Conservation (phyloP, 2,797 vertebrate species). For the Margarornis squamiger region DNA sequence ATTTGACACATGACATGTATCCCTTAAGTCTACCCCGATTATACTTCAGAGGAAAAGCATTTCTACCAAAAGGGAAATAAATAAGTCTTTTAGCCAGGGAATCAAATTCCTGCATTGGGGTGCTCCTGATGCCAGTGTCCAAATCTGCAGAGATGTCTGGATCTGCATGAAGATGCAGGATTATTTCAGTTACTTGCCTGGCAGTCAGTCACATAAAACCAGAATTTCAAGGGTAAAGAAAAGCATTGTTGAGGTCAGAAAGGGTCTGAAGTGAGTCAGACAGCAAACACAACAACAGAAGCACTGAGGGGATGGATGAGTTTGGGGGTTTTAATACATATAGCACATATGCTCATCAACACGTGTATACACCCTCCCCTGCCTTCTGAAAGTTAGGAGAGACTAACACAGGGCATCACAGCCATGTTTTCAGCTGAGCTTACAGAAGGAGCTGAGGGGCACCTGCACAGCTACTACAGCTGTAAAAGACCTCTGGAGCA, state of each 20-base stretch:
- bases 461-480: background rate
- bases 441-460: background rate
- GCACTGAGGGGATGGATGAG: background rate
- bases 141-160: background rate
- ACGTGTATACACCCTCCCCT: background rate
- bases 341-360: background rate
- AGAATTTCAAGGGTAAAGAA: background rate
- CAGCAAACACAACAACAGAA: background rate
- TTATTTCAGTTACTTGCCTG: background rate
- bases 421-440: background rate
- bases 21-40: background rate
- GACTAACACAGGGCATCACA: rapidly evolving
- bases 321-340: background rate
- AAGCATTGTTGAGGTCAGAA: background rate
- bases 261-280: background rate
- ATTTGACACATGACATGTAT: background rate
- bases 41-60: background rate
- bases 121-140: background rate
- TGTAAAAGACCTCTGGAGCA: background rate
- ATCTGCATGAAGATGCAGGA: background rate
- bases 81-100: background rate
- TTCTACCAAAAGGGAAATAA: background rate
- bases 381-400: background rate
- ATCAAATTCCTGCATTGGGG: background rate
- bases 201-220: background rate